Evolutionary conservation across 2,113 vertebrate genomes (phyloP), one percentile per base, ranked within the genome.

Genomic region (Catharus minimus): DNA sequence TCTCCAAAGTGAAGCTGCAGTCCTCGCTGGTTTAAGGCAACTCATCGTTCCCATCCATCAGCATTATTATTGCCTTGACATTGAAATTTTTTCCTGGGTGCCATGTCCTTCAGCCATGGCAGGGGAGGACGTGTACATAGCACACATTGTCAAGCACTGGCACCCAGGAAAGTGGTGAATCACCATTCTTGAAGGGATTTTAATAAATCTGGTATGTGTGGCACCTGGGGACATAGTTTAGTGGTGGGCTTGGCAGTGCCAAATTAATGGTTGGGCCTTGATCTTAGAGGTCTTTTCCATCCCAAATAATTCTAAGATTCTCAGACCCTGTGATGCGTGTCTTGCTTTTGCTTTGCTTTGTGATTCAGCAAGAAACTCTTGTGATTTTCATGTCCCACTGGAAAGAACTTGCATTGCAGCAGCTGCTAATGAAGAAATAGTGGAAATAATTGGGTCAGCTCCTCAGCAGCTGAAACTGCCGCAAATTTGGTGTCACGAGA

Each of bases 11-110:
- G 26, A 44, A 28, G 33, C 43, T 69, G 38, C 27, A 55, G 33
- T 8, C 33, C 32, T 57, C 0, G 0, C 26, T 72, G 47, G 7
- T 60, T 85, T 44, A 33, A n/a, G 65, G 38, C 38, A 60, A 21
- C 15, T 19, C 72, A 7, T 28, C 0, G 0, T 43, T 46, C 22
- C 52, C 0, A 0, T 53, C 43, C 33, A 13, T 43, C 66, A 38
- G 65, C 19, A 17, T 17, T 10, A 1, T 24, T 22, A 17, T 1
- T 21, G 16, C 15, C 44, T 44, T 46, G 30, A 4, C 3, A 4
- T 0, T 57, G 47, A 53, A 84, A 62, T 67, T 8, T 9, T 9
- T 47, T 74, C 6, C 39, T 81, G 82, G 30, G 24, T 53, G 22
- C 46, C 23, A 5, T 7, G 44, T 33, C 68, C 50, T 53, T 36